These are phyloP conservation scores for Melinopterus prodromus DNA, from an alignment of 2,888 invertebrate genomes.

Conservation along the genomic window DNA sequence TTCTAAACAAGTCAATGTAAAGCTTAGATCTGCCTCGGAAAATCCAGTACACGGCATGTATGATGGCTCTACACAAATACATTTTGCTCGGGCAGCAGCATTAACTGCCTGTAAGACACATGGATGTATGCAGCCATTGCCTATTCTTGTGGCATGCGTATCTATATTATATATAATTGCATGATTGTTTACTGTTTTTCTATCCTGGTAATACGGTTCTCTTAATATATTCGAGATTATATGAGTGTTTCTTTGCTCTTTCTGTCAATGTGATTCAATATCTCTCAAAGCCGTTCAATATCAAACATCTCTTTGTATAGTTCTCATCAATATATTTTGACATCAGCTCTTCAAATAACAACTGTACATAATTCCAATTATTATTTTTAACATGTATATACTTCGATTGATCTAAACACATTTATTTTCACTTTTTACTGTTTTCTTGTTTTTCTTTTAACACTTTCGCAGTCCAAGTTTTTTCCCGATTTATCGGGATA, in stretches of 20 bases:
- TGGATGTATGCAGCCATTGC: constrained; percentile 57
- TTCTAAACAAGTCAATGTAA: constrained; percentile 53
- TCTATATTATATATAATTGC: constrained; percentile 40
- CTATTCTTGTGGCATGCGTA: constrained; percentile 54
- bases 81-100: constrained; percentile 58
- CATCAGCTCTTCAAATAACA: constrained; percentile 18
- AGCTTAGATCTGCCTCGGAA: constrained; percentile 57
- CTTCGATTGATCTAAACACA: no score
- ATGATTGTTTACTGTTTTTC: constrained; percentile 47
- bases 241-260: not conserved
- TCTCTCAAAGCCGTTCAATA: constrained; percentile 9
- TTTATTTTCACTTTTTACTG: no score
- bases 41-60: constrained; percentile 59
- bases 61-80: constrained; percentile 60
- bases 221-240: constrained; percentile 11
- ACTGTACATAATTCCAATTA: not conserved
- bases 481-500: no score
- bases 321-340: constrained; percentile 26
- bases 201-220: constrained; percentile 44
- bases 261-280: constrained; percentile 5
- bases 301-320: constrained; percentile 19
- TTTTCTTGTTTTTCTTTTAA: no score
- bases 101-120: constrained; percentile 54
- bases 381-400: no score
- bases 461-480: no score